These are phyloP conservation scores for Pseudopodoces humilis DNA, from an alignment of 2,113 vertebrate genomes.

Conservation along the genomic window DNA sequence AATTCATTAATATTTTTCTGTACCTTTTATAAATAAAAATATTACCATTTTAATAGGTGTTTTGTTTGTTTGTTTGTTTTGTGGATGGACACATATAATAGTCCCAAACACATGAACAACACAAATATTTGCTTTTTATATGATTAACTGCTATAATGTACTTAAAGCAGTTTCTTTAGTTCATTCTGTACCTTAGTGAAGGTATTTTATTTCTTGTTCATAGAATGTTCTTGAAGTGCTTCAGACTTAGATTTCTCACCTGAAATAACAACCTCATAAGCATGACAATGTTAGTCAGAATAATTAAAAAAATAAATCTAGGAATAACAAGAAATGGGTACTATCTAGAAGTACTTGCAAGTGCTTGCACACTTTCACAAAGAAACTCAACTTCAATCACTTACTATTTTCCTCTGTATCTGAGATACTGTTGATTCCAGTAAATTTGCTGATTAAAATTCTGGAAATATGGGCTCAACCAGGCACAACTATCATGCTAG, in stretches of 20 bases:
- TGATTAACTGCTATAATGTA: neutral
- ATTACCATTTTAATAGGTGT: neutral
- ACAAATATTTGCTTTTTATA: neutral
- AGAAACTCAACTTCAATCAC: neutral
- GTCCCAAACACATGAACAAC: neutral
- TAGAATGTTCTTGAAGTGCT: neutral
- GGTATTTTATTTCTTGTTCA: neutral
- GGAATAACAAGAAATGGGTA: neutral
- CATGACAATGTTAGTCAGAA: neutral
- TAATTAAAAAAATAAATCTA: neutral
- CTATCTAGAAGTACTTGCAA: neutral
- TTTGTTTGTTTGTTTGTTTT: neutral
- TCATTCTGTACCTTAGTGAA: neutral
- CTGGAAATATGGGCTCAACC: neutral
- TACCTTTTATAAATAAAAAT: conserved; percentile 42
- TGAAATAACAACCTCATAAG: neutral
- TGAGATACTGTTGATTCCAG: neutral
- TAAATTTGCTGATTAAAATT: neutral
- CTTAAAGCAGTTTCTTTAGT: neutral
- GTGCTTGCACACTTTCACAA: neutral
- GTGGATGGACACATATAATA: neutral
- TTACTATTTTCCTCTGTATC: neutral
- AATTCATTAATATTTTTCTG: neutral
- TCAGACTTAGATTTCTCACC: neutral
- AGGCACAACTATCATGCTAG: neutral